Conservation (phyloP, 2,113 vertebrate species). For the Gymnarchus niloticus region DNA sequence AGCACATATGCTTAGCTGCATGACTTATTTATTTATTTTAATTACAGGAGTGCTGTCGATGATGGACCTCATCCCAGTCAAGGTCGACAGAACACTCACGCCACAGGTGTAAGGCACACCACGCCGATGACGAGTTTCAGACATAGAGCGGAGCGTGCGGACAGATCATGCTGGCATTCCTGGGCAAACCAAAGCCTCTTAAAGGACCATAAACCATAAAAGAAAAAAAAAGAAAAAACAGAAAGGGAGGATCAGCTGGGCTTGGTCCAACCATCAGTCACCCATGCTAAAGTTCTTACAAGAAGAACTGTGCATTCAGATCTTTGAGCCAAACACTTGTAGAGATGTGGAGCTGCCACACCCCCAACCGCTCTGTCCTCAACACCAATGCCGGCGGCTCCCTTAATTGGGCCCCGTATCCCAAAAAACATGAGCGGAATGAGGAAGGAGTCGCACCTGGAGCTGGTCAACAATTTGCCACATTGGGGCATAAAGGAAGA, state of each 20-base stretch:
- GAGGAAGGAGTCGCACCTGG: no score
- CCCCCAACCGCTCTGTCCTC: no score
- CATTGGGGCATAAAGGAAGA: no score
- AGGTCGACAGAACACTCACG: not conserved
- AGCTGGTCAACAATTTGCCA: no score
- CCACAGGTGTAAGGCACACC: not conserved
- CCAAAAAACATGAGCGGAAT: no score
- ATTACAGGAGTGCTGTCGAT: not conserved
- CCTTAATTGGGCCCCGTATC: no score
- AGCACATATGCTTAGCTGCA: not conserved
- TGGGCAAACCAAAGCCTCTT: not conserved
- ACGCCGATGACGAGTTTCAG: not conserved
- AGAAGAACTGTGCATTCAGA: not conserved
- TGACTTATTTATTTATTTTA: not conserved
- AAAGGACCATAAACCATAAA: not conserved
- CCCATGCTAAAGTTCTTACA: not conserved
- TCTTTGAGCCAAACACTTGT: not conserved
- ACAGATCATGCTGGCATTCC: not conserved
- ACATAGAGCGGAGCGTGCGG: not conserved
- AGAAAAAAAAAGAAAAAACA: not conserved
- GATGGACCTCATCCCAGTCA: not conserved
- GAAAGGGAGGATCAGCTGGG: not conserved
- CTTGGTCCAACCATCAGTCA: not conserved
- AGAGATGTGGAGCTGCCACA: no score
- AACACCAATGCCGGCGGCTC: no score